Base-by-base conservation (phyloP, 2,113 vertebrate species). In the Sylvilagus bachmani region DNA sequence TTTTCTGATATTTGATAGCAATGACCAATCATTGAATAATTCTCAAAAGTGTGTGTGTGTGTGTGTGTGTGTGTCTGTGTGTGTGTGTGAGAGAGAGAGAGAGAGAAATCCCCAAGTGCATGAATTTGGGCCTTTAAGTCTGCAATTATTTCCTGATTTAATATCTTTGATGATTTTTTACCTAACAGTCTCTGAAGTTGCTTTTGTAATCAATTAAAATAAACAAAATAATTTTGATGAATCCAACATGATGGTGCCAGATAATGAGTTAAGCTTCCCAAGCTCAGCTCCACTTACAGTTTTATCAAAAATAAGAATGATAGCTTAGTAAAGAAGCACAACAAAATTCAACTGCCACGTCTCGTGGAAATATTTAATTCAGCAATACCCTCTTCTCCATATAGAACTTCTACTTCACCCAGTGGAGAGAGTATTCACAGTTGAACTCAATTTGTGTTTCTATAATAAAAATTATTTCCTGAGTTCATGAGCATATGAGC, bases 1-100 rank as follows among this genome's bases (percentile, higher is more conserved):
- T 97, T 98, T 98, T 98, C 89, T 98, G 98, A 97, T 92, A 98
- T 92, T 97, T 96, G 97, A 98, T 98, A 98, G 86, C 97, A 98
- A 98, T 97, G 96, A 86, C 97, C 7, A 97, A 97, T 96, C 94
- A 98, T 0, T 55, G 95, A 96, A 98, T 96, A 94, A 97, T 98
- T 97, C 95, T 69, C 90, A 97, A 84, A 86, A 84, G 95, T 49
- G 27, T 3, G 17, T 10, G 21, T 38, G 17, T 78, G 24, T 25
- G 22, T 25, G 36, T 84, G 51, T 49, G 31, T 51, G 58, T 53
- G 36, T 61, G 21, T 58, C 38, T 73, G 19, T 66, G 14, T 80
- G 36, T 89, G 5, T 75, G n/a, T 36, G 55, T 86, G 29, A 71
- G 7, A n/a, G 49, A 13, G 31, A 94, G 90, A 44, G 44, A 44